A percentile compares a stretch with the other conserved stretches of the same genome.
Evolutionary conservation across 1,140 invertebrate species (phyloP).

Genomic region (Cecropterus lyciades): DNA sequence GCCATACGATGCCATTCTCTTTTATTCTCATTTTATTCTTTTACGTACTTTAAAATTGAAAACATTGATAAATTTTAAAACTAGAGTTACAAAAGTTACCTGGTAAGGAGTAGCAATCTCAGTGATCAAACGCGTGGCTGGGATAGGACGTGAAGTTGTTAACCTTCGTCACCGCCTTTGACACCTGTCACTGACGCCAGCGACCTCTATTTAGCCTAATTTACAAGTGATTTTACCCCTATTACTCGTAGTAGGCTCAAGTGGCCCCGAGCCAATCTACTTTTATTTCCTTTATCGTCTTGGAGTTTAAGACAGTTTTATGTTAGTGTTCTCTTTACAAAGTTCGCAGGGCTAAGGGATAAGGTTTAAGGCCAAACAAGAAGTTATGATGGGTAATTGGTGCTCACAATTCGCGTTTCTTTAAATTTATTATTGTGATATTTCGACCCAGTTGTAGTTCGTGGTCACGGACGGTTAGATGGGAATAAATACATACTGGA

Average conservation of each 20-base stretch:
- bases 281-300: slow-evolving; percentile 11
- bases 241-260: slow-evolving; percentile 17
- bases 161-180: slow-evolving; percentile 26
- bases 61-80: too few relatives aligned
- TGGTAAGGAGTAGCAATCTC: neutral
- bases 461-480: too few relatives aligned
- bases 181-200: slow-evolving; percentile 29
- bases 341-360: neutral
- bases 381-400: too few relatives aligned
- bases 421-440: too few relatives aligned
- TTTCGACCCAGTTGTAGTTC: too few relatives aligned
- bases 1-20: too few relatives aligned
- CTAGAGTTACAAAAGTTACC: too few relatives aligned
- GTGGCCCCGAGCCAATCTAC: neutral
- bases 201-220: slow-evolving; percentile 32
- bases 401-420: too few relatives aligned
- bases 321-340: neutral
- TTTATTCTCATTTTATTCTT: too few relatives aligned
- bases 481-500: too few relatives aligned
- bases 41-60: too few relatives aligned
- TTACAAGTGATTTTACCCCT: slow-evolving; percentile 34
- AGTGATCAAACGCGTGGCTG: slow-evolving; percentile 12
- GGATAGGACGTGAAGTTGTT: slow-evolving; percentile 30
- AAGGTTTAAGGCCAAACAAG: neutral
- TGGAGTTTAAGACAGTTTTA: slow-evolving; percentile 5